phyloP scores from a whole-genome alignment of 1,140 invertebrate genomes.

The Aphaenogaster ashmeadi region DNA sequence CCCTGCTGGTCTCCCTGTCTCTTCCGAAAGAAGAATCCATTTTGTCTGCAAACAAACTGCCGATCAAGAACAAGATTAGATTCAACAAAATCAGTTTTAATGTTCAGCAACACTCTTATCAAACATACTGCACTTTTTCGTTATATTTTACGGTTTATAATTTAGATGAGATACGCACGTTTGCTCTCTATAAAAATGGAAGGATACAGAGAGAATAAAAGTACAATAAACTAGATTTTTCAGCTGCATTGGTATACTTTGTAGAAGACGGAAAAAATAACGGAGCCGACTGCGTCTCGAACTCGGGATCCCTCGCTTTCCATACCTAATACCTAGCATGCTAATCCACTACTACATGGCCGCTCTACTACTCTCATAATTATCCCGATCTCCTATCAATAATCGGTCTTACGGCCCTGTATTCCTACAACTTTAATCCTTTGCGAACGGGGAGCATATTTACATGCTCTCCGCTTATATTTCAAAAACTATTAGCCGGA shows the following conservation, averaged over 20 bases:
- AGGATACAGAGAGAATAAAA: neutral
- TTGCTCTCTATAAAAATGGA: neutral
- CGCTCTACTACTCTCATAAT: too few relatives aligned
- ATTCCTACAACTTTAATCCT: too few relatives aligned
- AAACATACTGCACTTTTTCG: neutral
- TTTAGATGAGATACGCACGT: neutral
- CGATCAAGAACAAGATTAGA: neutral
- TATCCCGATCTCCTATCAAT: too few relatives aligned
- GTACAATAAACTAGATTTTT: neutral
- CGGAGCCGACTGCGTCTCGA: too few relatives aligned
- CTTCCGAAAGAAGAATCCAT: slow-evolving; percentile 54
- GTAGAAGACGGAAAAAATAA: too few relatives aligned
- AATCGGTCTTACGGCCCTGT: too few relatives aligned
- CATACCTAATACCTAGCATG: too few relatives aligned
- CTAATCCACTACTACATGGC: too few relatives aligned
- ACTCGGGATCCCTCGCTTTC: too few relatives aligned
- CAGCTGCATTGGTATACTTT: neutral
- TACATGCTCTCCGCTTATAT: too few relatives aligned
- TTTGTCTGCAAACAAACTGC: neutral
- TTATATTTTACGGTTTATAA: neutral
- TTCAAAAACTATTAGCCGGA: too few relatives aligned
- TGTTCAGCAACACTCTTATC: neutral
- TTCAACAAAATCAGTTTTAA: neutral
- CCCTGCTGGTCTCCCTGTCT: slow-evolving; percentile 14
- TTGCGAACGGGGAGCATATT: too few relatives aligned